These are phyloP conservation scores for Podotricha telesiphe DNA, from an alignment of 2,888 invertebrate genomes.

Conservation along the genomic window DNA sequence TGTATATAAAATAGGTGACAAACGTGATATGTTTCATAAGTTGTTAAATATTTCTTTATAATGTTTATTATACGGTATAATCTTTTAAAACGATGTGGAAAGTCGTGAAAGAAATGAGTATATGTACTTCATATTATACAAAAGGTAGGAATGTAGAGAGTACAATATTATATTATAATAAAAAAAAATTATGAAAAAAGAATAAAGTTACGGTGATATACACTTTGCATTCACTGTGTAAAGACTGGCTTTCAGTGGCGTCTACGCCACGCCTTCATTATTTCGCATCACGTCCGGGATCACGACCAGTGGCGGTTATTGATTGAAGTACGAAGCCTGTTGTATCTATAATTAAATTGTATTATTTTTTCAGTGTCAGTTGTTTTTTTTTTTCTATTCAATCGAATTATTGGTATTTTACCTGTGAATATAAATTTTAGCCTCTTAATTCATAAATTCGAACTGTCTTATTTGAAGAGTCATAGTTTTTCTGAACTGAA, in stretches of 20 bases:
- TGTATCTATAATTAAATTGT: constrained; percentile 40
- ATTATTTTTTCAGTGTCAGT: no score
- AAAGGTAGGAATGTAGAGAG: no score
- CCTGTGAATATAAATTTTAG: background rate
- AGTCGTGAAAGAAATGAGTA: background rate
- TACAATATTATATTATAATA: no score
- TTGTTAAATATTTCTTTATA: background rate
- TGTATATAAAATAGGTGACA: background rate
- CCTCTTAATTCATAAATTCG: background rate
- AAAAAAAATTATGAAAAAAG: no score
- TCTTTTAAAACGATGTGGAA: background rate
- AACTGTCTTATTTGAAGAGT: background rate
- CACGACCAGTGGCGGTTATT: constrained; percentile 54
- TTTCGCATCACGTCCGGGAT: constrained; percentile 61
- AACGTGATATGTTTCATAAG: background rate
- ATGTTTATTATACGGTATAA: no score
- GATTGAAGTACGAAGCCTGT: constrained; percentile 54
- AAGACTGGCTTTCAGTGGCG: background rate
- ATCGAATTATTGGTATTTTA: background rate
- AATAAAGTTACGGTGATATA: background rate
- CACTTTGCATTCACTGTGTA: constrained; percentile 29
- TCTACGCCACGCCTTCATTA: constrained; percentile 52
- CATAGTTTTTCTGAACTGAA: no score
- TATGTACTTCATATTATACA: no score
- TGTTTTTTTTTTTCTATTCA: constrained; percentile 21